Evolutionary conservation across 2,113 vertebrate species (phyloP), one percentile per base, ranked within the genome.

Genomic region (Piliocolobus tephrosceles): DNA sequence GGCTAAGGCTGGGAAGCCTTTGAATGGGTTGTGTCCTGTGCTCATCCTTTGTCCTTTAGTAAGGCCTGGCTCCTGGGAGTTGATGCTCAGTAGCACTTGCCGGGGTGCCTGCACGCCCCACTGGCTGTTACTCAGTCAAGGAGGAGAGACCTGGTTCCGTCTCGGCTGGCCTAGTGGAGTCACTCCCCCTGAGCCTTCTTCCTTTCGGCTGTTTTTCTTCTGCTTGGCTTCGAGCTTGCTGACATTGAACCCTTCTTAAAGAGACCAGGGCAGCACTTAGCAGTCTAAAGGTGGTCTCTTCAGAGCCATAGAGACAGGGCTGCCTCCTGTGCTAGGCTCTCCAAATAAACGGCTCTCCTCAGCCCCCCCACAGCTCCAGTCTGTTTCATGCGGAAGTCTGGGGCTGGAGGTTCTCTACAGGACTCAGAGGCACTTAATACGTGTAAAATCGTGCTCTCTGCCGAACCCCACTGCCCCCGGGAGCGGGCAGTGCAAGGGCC

Each of bases 151-250:
- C 20, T 10, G 4, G 8, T 14, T 66, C 43, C 30, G 75, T 66
- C 38, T 27, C 1, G 0, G 27, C 35, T 40, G 47, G 73, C 84
- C 40, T 20, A 2, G 32, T 8, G 35, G 22, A 43, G 45, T 81
- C 85, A 20, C 32, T 64, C n/a, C 50, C 43, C 64, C 5, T 1
- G 8, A 38, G 32, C 22, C 32, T 50, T 81, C 75, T 50, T 55
- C 40, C 75, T 81, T 18, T 80, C 35, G 61, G n/a, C 82, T 86
- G 80, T 75, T 95, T 93, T 87, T 61, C 72, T 95, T 95, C 64
- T 73, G 73, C 57, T 20, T 32, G 52, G 50, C 57, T 94, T 96
- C 75, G 89, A 50, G 79, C 76, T 91, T 47, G 4, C 93, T 87
- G 66, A 83, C 38, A 22, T 1, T 3, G 70, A 90, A n/a, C 47